Percentiles rank a stretch among this genome's conserved stretches.
phyloP scores from a whole-genome alignment of 2,113 vertebrate genomes.

The Sceloporus undulatus region DNA sequence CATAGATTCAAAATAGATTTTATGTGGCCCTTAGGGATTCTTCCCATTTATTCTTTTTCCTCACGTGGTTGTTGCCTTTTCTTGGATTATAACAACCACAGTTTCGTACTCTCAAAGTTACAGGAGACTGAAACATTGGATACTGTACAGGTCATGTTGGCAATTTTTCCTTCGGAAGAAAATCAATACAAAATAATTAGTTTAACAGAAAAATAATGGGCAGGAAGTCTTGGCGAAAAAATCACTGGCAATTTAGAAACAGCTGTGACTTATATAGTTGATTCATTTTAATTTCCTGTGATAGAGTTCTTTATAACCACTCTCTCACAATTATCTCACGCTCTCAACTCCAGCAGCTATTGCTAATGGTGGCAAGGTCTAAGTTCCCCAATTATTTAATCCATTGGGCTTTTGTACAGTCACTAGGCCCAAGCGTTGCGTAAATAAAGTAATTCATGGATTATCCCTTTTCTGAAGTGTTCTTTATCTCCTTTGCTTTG shows the following conservation, averaged over 20 bases:
- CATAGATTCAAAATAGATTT: not conserved
- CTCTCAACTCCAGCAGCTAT: not conserved
- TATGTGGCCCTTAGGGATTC: not conserved
- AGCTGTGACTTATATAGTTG: constrained; percentile 2
- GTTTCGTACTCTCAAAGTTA: constrained; percentile 38
- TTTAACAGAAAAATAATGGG: constrained; percentile 45
- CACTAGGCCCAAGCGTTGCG: not conserved
- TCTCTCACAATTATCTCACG: constrained; percentile 6
- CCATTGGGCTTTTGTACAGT: constrained; percentile 13
- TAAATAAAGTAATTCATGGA: not conserved
- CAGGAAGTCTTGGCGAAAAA: constrained; percentile 15
- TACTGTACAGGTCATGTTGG: constrained; percentile 28
- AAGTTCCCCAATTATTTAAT: constrained; percentile 24
- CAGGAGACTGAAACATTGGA: constrained; percentile 6
- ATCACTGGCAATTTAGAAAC: not conserved
- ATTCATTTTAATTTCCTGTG: constrained; percentile 9
- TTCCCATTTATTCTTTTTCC: not conserved
- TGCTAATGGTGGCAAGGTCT: constrained; percentile 17
- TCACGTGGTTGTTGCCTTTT: constrained; percentile 53
- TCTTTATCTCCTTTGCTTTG: constrained; percentile 18
- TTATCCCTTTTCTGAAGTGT: not conserved
- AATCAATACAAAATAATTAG: constrained; percentile 56
- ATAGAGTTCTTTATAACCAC: not conserved
- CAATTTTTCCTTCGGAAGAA: constrained; percentile 38
- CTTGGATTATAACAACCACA: constrained; percentile 38